Base-by-base conservation (phyloP, 2,888 invertebrate species). In the Callyntrura guangdongensis region DNA sequence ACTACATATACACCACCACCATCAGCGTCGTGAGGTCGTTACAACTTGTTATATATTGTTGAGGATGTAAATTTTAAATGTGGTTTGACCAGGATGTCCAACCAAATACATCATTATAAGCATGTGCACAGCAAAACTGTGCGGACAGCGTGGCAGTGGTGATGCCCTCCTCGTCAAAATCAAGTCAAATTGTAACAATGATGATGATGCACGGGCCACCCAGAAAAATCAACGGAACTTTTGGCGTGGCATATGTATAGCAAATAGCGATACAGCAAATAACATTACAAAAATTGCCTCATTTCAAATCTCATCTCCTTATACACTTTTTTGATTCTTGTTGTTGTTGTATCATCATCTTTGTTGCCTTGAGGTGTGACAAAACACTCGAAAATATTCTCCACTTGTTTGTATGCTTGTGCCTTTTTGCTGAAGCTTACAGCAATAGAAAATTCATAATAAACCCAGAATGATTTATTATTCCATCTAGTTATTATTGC, bases 301-400 rank as follows among this genome's bases (percentile, higher is more conserved):
- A 56, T 53, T 22, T 64, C 61, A 72, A 27, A 72, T 36, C 59
- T n/a, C 17, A 2, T 36, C 36, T 36, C 36, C 59, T 53, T 53
- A 6, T 17, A 17, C 59, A 59, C 59, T 27, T 36, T 12, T 67
- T 3, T 8, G 25, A 79, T 14, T 2, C 20, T 81, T 9, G 17
- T 61, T 22, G 17, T 61, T 22, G 14, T 64, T 9, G 8, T 25
- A 77, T 36, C 47, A 20, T 49, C 5, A 64, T n/a, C 61, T 69
- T 77, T 8, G 25, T 49, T 56, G 85, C 89, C 85, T 77, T 69
- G 22, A 85, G 89, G 89, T 90, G 89, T 90, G 89, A 90, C 89
- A 47, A 77, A 67, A 61, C 86, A 79, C 64, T 79, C 56, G 72
- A 56, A 72, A 69, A 69, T 77, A 27, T 27, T 81, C 59, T 82